A percentile compares a stretch with the other conserved stretches of the same genome.
These are phyloP conservation scores for Phocides pigmalion DNA, from an alignment of 1,140 invertebrate genomes.

Conservation along the genomic window DNA sequence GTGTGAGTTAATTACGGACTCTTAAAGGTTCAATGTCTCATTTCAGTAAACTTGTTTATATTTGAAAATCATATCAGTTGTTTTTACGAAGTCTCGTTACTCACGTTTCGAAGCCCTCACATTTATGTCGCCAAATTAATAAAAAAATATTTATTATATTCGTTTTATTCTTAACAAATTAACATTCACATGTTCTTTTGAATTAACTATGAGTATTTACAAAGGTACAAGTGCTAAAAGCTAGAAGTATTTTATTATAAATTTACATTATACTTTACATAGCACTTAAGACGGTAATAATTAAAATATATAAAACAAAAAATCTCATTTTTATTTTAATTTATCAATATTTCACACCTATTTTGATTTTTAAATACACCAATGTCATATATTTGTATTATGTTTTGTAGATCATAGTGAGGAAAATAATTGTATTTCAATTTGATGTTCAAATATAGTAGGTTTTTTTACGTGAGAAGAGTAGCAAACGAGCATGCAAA, in stretches of 20 bases:
- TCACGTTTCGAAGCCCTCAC: background rate
- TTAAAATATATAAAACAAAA: background rate
- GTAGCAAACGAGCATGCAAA: no score
- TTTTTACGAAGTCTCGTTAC: no score
- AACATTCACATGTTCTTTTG: conserved; percentile 4
- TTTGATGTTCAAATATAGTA: no score
- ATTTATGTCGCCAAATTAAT: background rate
- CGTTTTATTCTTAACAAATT: conserved; percentile 8
- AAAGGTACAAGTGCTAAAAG: conserved; percentile 10
- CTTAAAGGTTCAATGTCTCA: no score
- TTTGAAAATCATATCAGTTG: no score
- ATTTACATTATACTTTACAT: background rate
- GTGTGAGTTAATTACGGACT: no score
- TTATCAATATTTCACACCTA: no score
- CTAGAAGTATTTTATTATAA: background rate
- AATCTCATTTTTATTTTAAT: background rate
- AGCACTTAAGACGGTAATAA: background rate
- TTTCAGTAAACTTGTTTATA: no score
- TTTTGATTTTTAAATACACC: no score
- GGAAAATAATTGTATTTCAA: no score
- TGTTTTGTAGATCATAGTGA: no score
- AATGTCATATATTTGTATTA: background rate
- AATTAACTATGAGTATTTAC: conserved; percentile 22
- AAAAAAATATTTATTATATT: background rate
- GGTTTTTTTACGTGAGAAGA: no score